Evolutionary conservation across 2,113 vertebrate species (phyloP), one percentile per base, ranked within the genome.

Genomic region (Riparia riparia): DNA sequence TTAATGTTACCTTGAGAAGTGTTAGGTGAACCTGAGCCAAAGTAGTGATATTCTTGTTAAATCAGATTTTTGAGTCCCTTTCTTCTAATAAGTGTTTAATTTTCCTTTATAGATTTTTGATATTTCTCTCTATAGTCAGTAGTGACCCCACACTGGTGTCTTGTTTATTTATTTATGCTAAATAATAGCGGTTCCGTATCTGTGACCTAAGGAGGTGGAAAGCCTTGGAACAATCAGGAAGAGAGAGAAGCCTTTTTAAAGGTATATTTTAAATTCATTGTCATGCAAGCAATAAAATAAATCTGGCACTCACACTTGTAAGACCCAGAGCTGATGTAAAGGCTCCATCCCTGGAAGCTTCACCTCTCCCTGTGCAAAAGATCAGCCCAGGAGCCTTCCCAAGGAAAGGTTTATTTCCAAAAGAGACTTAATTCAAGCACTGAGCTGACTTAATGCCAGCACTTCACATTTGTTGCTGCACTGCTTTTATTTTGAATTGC

Each of bases 231-330:
- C 6, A 0, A 4, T 18, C 8, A 20, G 54, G 60, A 11, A 18
- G 77, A 14, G 2, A 14, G 4, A 63, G 5, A 57, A 64, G 1
- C 12, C 7, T 51, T 53, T 65, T 9, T 0, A 12, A 53, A 57
- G 6, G 21, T 32, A 3, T 2, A 3, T 34, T 64, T n/a, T 32
- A 39, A 56, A 32, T 49, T 29, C 8, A 10, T 39, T 70, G 10
- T 25, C 7, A 5, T 15, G 6, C 24, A 50, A 61, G 15, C 29
- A 8, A 57, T 32, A 10, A 25, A 74, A 15, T 1, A 17, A 56
- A 54, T 14, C 14, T 60, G 25, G 2, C 4, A 1, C 10, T 68
- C 24, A 16, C 41, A 61, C 9, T 2, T 2, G 4, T 42, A 6
- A 49, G 14, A 32, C 21, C 26, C 47, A 82, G 39, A 61, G 9